These are phyloP conservation scores for Kryphioiulus occultus DNA, from an alignment of 2,888 invertebrate genomes.

Conservation along the genomic window DNA sequence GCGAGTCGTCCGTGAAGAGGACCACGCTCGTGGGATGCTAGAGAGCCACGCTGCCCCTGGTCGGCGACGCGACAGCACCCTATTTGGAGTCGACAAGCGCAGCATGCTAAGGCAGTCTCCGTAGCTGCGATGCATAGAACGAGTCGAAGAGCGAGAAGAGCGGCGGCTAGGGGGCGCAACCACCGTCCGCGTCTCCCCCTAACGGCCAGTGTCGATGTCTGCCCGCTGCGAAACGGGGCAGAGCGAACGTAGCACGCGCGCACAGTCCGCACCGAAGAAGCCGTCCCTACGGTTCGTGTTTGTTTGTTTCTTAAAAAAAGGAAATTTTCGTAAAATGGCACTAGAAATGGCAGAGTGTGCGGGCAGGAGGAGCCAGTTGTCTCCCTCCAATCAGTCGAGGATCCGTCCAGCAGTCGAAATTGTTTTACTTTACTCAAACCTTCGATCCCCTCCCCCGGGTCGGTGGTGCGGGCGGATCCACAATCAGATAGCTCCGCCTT, in stretches of 20 bases:
- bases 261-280: too few relatives aligned
- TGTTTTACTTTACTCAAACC: background rate
- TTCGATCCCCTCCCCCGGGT: background rate
- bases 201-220: background rate
- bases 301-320: background rate
- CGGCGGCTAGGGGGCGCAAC: background rate
- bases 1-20: background rate
- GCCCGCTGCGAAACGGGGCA: background rate
- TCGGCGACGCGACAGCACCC: background rate
- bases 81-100: background rate
- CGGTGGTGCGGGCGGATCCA: background rate
- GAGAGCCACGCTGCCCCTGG: background rate
- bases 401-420: conserved; percentile 26
- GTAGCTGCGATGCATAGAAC: conserved; percentile 13
- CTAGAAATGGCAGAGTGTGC: conserved; percentile 30
- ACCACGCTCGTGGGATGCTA: background rate
- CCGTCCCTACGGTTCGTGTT: too few relatives aligned
- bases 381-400: conserved; percentile 39
- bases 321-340: conserved; percentile 24
- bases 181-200: conserved; percentile 6
- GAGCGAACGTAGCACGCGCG: background rate
- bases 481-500: background rate
- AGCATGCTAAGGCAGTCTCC: background rate
- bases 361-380: conserved; percentile 19
- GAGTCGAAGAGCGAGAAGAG: background rate